These are phyloP conservation scores for Hydra vulgaris DNA, from an alignment of 30 jellyfish, hydroid and myxozoan species.

Conservation along the genomic window DNA sequence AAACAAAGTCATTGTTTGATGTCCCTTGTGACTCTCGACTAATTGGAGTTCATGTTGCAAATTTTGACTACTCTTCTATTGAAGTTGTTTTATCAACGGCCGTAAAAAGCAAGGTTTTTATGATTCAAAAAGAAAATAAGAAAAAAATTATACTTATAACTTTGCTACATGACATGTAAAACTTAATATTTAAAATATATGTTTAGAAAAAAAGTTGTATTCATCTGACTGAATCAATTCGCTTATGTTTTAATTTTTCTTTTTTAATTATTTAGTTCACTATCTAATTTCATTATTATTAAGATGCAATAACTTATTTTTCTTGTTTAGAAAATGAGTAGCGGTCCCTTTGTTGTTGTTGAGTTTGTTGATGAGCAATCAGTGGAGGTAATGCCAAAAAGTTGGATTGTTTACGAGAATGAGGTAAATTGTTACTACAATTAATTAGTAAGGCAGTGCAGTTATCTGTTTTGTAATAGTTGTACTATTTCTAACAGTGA, in stretches of 20 bases:
- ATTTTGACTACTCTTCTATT: background rate
- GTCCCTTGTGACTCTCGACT: background rate
- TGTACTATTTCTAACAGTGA: background rate
- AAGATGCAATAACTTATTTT: background rate
- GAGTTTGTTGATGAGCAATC: background rate
- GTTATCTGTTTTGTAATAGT: background rate
- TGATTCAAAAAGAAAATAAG: background rate
- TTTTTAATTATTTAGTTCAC: background rate
- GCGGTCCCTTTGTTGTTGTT: background rate
- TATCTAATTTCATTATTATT: background rate
- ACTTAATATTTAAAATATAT: background rate
- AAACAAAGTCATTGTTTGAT: background rate
- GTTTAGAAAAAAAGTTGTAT: background rate
- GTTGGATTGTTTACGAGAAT: background rate
- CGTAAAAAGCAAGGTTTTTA: background rate
- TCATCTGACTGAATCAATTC: background rate
- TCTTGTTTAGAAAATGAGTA: background rate
- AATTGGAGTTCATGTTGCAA: background rate
- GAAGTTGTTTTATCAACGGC: background rate
- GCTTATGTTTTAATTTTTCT: background rate
- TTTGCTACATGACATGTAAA: background rate
- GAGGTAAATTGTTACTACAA: background rate
- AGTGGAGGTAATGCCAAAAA: background rate
- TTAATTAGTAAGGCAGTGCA: background rate
- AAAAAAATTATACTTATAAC: background rate